These are phyloP conservation scores for Orussus abietinus DNA, from an alignment of 1,140 invertebrate genomes.

Conservation along the genomic window DNA sequence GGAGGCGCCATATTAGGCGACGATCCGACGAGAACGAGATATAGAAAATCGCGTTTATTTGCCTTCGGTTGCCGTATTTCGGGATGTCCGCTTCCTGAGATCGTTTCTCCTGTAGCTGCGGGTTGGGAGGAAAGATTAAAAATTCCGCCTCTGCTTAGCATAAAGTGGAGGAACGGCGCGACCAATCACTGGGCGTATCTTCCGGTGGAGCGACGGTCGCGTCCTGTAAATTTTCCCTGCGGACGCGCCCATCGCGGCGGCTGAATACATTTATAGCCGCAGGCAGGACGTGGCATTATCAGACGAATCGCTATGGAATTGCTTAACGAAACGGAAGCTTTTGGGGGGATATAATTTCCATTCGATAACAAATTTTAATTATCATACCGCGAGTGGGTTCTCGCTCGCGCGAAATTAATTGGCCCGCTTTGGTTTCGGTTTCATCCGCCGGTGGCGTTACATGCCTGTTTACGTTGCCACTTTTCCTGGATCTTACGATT, in stretches of 20 bases:
- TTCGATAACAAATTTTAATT: conserved; percentile 38
- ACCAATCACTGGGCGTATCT: conserved; percentile 5
- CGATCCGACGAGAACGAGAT: conserved; percentile 10
- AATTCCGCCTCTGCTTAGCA: too few relatives aligned
- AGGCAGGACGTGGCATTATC: conserved; percentile 2
- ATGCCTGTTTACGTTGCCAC: too few relatives aligned
- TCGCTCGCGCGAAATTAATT: conserved; percentile 26
- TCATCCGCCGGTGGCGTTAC: too few relatives aligned
- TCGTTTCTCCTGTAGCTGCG: too few relatives aligned
- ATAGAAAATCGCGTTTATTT: conserved; percentile 12
- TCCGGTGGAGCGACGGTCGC: not conserved
- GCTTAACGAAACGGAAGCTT: conserved; percentile 10
- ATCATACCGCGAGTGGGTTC: conserved; percentile 23
- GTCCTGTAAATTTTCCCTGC: conserved; percentile 4
- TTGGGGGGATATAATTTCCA: conserved; percentile 13
- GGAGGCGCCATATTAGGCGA: not conserved
- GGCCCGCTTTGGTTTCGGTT: too few relatives aligned
- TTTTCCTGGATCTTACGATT: too few relatives aligned
- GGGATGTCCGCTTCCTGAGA: too few relatives aligned
- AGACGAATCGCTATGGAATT: conserved; percentile 7
- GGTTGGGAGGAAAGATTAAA: conserved; percentile 9
- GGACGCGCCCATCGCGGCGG: not conserved
- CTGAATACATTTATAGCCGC: conserved; percentile 9
- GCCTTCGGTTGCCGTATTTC: not conserved
- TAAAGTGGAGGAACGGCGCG: too few relatives aligned